Evolutionary conservation across 2,797 vertebrate species (phyloP).

Genomic region (Hirundo rustica): DNA sequence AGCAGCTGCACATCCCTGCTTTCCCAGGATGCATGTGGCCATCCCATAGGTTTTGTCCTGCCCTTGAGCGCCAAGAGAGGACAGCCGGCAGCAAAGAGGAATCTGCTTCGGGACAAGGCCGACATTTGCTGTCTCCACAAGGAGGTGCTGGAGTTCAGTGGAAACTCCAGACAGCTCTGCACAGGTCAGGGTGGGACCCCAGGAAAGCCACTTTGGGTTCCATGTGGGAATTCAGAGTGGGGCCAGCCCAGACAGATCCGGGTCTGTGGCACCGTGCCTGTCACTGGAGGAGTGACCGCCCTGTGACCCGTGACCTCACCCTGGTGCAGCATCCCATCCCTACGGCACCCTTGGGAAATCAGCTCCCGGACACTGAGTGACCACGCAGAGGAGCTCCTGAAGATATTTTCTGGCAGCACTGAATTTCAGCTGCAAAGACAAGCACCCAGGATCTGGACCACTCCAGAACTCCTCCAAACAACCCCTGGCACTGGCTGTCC

Average conservation of each 20-base stretch:
- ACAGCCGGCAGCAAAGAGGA: not conserved
- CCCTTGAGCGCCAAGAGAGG: accelerated
- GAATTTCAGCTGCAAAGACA: not conserved
- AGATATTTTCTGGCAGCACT: not conserved
- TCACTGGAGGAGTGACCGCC: not conserved
- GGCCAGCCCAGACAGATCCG: not conserved
- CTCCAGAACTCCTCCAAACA: not conserved
- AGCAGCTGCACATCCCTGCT: not conserved
- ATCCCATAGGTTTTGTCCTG: not conserved
- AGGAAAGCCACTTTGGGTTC: not conserved
- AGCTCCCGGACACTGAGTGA: not conserved
- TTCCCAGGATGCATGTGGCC: accelerated
- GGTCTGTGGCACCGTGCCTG: not conserved
- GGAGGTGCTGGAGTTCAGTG: not conserved
- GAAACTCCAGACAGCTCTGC: not conserved
- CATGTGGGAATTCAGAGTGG: accelerated
- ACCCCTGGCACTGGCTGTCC: not conserved
- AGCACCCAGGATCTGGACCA: not conserved
- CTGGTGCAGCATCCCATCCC: not conserved
- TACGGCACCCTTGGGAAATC: accelerated
- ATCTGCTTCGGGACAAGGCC: not conserved
- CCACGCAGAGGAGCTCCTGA: not conserved
- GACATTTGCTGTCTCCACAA: not conserved
- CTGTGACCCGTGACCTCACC: not conserved
- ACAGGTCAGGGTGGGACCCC: accelerated